phyloP scores from a whole-genome alignment of 30 jellyfish, hydroid and myxozoan species.

The Hydractinia echinata region DNA sequence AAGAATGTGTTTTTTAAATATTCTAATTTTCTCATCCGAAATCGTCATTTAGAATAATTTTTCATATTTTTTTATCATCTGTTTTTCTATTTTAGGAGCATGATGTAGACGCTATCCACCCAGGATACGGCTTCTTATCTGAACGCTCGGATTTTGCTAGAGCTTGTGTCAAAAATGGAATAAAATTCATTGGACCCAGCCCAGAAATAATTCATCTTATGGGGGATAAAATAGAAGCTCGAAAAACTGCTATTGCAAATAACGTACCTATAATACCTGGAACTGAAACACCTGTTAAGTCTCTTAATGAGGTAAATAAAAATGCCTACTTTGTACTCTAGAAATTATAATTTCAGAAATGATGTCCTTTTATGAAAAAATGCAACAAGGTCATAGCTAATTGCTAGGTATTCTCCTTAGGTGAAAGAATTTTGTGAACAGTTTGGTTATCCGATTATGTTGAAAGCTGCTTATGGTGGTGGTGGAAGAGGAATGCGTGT shows the following conservation, averaged over 20 bases:
- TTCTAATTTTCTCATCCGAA: too few relatives aligned
- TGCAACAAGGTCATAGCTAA: not conserved
- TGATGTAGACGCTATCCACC: slow-evolving; percentile 99
- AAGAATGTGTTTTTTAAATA: too few relatives aligned
- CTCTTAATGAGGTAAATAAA: slow-evolving; percentile 60
- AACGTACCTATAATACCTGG: slow-evolving; percentile 98
- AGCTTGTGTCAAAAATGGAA: slow-evolving; percentile 90
- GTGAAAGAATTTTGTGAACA: slow-evolving; percentile 80
- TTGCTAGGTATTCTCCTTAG: not conserved
- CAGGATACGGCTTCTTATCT: slow-evolving; percentile 98
- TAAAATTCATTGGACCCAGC: slow-evolving; percentile 94
- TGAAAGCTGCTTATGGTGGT: slow-evolving; percentile 99
- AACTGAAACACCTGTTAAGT: slow-evolving; percentile 86
- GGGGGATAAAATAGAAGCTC: slow-evolving; percentile 98
- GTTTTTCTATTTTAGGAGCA: slow-evolving; percentile 64
- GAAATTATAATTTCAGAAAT: not conserved
- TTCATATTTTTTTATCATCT: not conserved
- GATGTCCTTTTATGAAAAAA: not conserved
- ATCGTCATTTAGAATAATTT: not conserved
- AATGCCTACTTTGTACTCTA: not conserved
- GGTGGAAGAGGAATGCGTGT: slow-evolving; percentile 99
- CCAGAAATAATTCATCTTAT: slow-evolving; percentile 89
- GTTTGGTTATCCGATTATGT: slow-evolving; percentile 91
- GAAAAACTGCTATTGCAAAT: slow-evolving; percentile 88
- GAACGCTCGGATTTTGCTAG: slow-evolving; percentile 97